Evolutionary conservation across 2,888 invertebrate species (phyloP), one percentile per base, ranked within the genome.

Genomic region (Dicyrtoma fusca): DNA sequence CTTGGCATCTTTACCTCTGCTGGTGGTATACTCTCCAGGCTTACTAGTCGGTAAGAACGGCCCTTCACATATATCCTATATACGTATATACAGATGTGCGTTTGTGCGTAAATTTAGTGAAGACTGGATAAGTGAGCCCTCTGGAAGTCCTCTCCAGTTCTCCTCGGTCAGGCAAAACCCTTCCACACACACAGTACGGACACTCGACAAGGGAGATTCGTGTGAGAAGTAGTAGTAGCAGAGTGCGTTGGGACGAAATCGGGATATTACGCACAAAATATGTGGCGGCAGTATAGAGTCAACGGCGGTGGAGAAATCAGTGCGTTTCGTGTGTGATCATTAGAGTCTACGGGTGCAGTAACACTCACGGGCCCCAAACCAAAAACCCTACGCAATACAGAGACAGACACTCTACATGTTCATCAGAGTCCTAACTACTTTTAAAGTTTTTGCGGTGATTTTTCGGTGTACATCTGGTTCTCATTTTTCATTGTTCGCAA

Each of bases 391-490:
- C 34, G 11, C n/a, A n/a, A n/a, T n/a, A 49, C n/a, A 19, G 11
- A 19, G 11, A 61, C 44, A 26, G 14, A 34, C 26, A 3, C n/a
- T 34, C 26, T 19, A 17, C 42, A 19, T 25, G 14, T 42, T 61
- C 42, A 61, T 61, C 61, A 61, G n/a, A n/a, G 14, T 61, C n/a
- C 42, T 34, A 61, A 14, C n/a, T 42, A 25, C 23, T 23, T 59
- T n/a, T n/a, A 44, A 45, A 23, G 64, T 51, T 21, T 64, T 64
- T 51, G 64, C 51, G 26, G 64, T 64, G 51, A 63, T 63, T 64
- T 64, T 64, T 26, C 51, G 17, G 13, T 34, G 34, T 34, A 34
- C 34, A 17, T 49, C 19, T 19, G 49, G 49, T n/a, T 19, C 11
- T 10, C 19, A 19, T 49, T 53, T 53, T 6, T 19, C 53, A 53